Conservation (phyloP, 2,113 vertebrate genomes). For the Circaetus gallicus region DNA sequence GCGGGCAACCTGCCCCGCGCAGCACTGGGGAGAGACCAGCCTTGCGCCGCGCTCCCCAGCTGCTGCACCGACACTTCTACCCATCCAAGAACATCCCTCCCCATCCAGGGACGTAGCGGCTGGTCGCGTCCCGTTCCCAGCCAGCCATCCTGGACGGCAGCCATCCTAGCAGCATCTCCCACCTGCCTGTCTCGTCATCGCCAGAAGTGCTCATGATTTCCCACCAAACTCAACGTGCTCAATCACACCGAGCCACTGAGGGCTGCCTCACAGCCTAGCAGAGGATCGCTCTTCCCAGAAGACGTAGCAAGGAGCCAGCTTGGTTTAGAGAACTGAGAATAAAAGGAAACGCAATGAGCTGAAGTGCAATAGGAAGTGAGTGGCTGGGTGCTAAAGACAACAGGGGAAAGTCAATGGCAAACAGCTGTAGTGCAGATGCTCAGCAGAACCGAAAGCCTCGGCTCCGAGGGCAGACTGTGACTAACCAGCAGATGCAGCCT, state of each 20-base stretch:
- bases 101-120: accelerated
- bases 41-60: neutral
- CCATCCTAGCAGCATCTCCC: neutral
- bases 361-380: neutral
- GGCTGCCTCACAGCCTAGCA: neutral
- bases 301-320: neutral
- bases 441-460: neutral
- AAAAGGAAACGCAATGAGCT: neutral
- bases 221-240: neutral
- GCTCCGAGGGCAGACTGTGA: neutral
- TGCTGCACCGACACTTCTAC: neutral
- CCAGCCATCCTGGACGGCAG: neutral
- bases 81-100: neutral
- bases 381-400: neutral
- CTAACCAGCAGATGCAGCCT: neutral
- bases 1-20: neutral
- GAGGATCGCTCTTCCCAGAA: neutral
- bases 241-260: accelerated
- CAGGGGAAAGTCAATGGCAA: conserved; percentile 24
- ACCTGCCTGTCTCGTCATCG: neutral
- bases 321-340: neutral
- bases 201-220: neutral
- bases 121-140: neutral
- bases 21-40: neutral
- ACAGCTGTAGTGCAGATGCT: conserved; percentile 46